A percentile compares a stretch with the other conserved stretches of the same genome.
phyloP scores from a whole-genome alignment of 2,888 invertebrate species.

The Alsophila aescularia region DNA sequence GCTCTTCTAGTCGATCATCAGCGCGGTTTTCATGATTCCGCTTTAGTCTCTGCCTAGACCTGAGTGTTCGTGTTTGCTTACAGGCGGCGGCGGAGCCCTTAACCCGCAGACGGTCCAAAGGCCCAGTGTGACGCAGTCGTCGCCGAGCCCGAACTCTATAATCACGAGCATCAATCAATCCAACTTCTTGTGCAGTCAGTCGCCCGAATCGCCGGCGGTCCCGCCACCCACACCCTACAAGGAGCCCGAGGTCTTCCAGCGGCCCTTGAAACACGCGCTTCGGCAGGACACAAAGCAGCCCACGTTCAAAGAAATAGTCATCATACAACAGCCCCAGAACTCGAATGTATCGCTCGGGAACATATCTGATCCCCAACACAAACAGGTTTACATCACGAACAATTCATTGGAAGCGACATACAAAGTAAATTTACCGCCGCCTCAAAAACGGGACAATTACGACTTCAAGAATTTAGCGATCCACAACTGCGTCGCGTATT shows the following conservation, averaged over 20 bases:
- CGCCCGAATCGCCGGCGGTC: constrained; percentile 47
- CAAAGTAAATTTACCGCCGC: constrained; percentile 37
- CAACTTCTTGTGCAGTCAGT: constrained; percentile 72
- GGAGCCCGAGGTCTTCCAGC: constrained; percentile 50
- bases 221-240: constrained; percentile 43
- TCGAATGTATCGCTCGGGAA: constrained; percentile 33
- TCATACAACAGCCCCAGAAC: constrained; percentile 53
- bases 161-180: constrained; percentile 79
- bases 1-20: no score
- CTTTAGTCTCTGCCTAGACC: no score
- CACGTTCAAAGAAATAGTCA: constrained; percentile 63
- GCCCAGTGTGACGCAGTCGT: constrained; percentile 69
- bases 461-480: constrained; percentile 65
- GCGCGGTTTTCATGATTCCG: no score
- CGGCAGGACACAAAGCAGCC: constrained; percentile 42
- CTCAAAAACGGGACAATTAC: constrained; percentile 54
- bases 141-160: constrained; percentile 79
- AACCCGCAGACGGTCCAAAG: constrained; percentile 63
- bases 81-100: constrained; percentile 44
- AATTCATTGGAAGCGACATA: constrained; percentile 41
- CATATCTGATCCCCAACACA: constrained; percentile 26
- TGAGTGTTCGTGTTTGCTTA: neutral
- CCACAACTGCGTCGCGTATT: constrained; percentile 51
- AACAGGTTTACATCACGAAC: constrained; percentile 43
- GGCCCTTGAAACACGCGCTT: constrained; percentile 43